phyloP scores from a whole-genome alignment of 2,797 vertebrate species.

The Paratrypauchen microcephalus region DNA sequence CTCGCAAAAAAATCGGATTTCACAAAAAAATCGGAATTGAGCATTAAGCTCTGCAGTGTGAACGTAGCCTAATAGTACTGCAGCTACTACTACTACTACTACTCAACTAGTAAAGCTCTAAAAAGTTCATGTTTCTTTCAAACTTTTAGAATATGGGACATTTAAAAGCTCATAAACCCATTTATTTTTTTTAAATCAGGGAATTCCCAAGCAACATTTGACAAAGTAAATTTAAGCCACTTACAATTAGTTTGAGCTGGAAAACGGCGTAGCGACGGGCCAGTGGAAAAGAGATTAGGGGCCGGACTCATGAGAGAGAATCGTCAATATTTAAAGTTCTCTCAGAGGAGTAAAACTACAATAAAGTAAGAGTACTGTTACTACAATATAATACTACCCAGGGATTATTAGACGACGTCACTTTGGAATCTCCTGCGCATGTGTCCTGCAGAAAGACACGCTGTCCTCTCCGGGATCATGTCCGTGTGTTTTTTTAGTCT shows the following conservation, averaged over 20 bases:
- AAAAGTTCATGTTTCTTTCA: not conserved
- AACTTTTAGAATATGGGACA: not conserved
- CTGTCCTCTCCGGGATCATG: no score
- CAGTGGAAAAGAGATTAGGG: slow-evolving; percentile 44
- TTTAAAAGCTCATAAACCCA: slow-evolving; percentile 1
- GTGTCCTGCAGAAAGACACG: no score
- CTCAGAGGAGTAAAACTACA: not conserved
- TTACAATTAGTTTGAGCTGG: slow-evolving; percentile 5
- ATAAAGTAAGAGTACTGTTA: no score
- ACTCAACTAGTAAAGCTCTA: not conserved
- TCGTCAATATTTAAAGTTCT: not conserved
- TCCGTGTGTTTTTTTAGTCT: no score
- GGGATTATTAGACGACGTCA: no score
- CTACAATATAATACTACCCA: no score
- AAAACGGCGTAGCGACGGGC: slow-evolving; percentile 18
- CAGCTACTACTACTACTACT: not conserved
- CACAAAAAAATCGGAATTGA: no score
- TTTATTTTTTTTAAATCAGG: slow-evolving; percentile 3
- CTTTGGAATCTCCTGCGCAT: no score
- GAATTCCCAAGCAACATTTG: slow-evolving; percentile 10
- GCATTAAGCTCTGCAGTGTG: no score
- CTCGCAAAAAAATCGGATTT: no score
- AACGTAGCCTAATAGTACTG: no score
- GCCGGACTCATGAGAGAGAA: slow-evolving; percentile 20
- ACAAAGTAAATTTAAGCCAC: slow-evolving; percentile 5